phyloP scores from a whole-genome alignment of 2,113 vertebrate species.

The Saccopteryx bilineata region DNA sequence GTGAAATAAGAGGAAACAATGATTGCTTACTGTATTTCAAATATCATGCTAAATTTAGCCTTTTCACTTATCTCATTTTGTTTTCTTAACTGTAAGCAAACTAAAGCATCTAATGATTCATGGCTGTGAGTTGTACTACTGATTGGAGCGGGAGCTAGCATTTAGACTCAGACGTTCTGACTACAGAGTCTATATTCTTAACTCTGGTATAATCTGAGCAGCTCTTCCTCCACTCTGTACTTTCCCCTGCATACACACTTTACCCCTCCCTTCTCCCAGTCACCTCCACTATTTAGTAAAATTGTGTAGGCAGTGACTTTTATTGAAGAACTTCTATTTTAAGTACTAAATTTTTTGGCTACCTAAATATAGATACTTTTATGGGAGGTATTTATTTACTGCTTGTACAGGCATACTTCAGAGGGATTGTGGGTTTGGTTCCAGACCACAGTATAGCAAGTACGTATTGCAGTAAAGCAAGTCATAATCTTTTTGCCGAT shows the following conservation, averaged over 20 bases:
- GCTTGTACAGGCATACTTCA: neutral
- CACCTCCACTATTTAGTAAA: neutral
- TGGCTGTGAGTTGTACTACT: neutral
- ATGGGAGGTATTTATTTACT: neutral
- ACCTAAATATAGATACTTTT: constrained; percentile 2
- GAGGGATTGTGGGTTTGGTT: neutral
- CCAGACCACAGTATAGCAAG: neutral
- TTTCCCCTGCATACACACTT: neutral
- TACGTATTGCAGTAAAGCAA: neutral
- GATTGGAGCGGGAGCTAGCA: neutral
- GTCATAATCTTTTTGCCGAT: neutral
- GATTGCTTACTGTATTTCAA: neutral
- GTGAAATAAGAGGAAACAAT: neutral
- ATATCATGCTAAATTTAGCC: neutral
- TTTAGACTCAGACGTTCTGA: neutral
- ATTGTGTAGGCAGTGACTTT: neutral
- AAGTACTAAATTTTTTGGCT: constrained; percentile 58
- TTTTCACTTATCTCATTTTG: constrained; percentile 24
- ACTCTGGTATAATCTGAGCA: neutral
- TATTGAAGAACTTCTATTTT: constrained; percentile 28
- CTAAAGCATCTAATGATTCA: neutral
- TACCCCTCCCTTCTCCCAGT: neutral
- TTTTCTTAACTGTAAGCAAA: neutral
- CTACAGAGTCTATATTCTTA: neutral
- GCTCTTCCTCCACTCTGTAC: neutral